Evolutionary conservation across 2,797 vertebrate genomes (phyloP), one percentile per base, ranked within the genome.

Genomic region (Ambastaia sidthimunki): DNA sequence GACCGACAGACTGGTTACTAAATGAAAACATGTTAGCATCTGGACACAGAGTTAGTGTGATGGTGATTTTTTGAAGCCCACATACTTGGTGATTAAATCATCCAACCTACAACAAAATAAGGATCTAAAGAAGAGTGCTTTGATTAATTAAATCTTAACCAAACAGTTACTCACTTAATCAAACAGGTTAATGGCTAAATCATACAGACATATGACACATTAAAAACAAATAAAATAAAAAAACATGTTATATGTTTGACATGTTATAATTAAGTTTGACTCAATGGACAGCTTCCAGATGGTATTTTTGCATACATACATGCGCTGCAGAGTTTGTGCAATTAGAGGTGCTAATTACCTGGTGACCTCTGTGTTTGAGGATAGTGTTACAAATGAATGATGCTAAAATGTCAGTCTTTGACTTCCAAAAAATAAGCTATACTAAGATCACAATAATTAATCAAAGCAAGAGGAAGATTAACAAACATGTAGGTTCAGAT

Each of bases 301-400:
- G 75, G 75, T 77, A 70, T 76, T 54, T 65, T 48, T 47, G 68
- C 50, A 71, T 28, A 69, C 63, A 34, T 78, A 72, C 54, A 81
- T 65, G 47, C 76, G 23, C 80, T 44, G 41, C 10, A 23, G 21
- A 79, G 71, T 52, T 77, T 70, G 65, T 65, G 67, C 13, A 67
- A 71, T 82, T 48, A 73, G 73, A 85, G 19, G 74, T 63, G 63
- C 73, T 80, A 76, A 82, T 82, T 82, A 84, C 78, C 67, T 76
- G 60, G 34, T 82, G 83, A 80, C 57, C 74, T 74, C 60, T 21
- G 65, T 60, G 52, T 69, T 79, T 76, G 57, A 80, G 55, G 12
- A 50, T 21, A 65, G 21, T 18, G 62, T 71, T 74, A 72, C 80
- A 75, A 80, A 71, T 80, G 11, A 71, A 78, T 72, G 54, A 16